Evolutionary conservation across 2,113 vertebrate species (phyloP).

Genomic region (Ranitomeya imitator): DNA sequence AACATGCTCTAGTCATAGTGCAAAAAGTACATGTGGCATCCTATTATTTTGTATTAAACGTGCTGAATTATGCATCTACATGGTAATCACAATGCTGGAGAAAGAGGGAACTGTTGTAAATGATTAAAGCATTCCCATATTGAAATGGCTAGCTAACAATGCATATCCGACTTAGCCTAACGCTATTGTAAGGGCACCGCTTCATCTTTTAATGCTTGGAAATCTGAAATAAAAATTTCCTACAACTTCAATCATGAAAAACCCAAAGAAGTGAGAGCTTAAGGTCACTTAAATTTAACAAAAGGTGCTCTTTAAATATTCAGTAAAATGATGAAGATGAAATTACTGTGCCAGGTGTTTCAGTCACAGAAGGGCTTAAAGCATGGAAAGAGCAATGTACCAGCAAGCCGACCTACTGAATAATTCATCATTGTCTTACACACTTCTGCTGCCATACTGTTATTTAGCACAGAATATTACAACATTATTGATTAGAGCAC

Average conservation of each 20-base stretch:
- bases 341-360: conserved; percentile 67
- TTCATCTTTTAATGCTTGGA: conserved; percentile 37
- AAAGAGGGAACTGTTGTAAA: conserved; percentile 27
- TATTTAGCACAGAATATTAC: conserved; percentile 77
- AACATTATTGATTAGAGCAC: conserved; percentile 76
- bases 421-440: conserved; percentile 72
- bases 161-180: conserved; percentile 24
- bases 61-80: conserved; percentile 38
- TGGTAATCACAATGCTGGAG: conserved; percentile 31
- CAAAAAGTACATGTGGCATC: conserved; percentile 26
- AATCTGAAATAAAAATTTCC: conserved; percentile 37
- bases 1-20: conserved; percentile 31
- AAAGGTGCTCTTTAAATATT: conserved; percentile 62
- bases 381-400: conserved; percentile 62
- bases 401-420: conserved; percentile 67
- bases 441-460: conserved; percentile 66
- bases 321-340: conserved; percentile 60
- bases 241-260: conserved; percentile 36
- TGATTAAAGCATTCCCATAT: conserved; percentile 31
- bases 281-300: conserved; percentile 61
- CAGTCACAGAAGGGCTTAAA: conserved; percentile 65
- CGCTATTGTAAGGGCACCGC: neutral
- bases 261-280: conserved; percentile 35
- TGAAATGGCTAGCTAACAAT: conserved; percentile 38
- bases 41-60: conserved; percentile 44